A percentile compares a stretch with the other conserved stretches of the same genome.
phyloP scores from a whole-genome alignment of 1,140 invertebrate genomes.

The Cylas formicarius region DNA sequence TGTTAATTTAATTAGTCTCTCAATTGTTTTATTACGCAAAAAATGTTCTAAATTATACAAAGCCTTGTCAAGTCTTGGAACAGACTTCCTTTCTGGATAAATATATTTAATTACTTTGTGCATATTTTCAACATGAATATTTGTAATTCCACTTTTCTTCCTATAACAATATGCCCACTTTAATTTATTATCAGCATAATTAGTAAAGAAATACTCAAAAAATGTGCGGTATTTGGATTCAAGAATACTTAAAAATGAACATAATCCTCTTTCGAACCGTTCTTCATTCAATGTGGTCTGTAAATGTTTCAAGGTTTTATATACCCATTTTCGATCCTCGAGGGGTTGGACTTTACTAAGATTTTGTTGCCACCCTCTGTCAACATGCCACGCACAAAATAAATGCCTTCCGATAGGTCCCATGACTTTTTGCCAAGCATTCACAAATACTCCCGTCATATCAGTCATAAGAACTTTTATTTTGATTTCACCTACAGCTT shows the following conservation, averaged over 20 bases:
- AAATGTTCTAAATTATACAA: conserved; percentile 13
- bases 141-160: conserved; percentile 11
- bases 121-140: conserved; percentile 23
- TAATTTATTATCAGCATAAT: conserved; percentile 6
- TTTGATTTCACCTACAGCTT: conserved; percentile 8
- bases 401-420: conserved; percentile 6
- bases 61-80: conserved; percentile 20
- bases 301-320: conserved; percentile 18
- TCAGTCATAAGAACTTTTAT: conserved; percentile 22
- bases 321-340: conserved; percentile 13
- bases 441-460: conserved; percentile 14
- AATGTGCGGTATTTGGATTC: neutral
- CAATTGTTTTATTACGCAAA: conserved; percentile 19
- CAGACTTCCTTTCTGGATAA: conserved; percentile 19
- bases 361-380: conserved; percentile 21
- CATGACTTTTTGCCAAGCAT: conserved; percentile 22
- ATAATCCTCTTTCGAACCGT: neutral
- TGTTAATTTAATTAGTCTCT: conserved; percentile 16
- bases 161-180: conserved; percentile 25
- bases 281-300: neutral
- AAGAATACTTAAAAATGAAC: neutral
- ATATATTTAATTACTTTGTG: conserved; percentile 19
- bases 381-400: conserved; percentile 21
- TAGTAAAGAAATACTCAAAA: conserved; percentile 14
- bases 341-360: conserved; percentile 19